phyloP scores from a whole-genome alignment of 2,888 invertebrate species.

The Hyles lineata region DNA sequence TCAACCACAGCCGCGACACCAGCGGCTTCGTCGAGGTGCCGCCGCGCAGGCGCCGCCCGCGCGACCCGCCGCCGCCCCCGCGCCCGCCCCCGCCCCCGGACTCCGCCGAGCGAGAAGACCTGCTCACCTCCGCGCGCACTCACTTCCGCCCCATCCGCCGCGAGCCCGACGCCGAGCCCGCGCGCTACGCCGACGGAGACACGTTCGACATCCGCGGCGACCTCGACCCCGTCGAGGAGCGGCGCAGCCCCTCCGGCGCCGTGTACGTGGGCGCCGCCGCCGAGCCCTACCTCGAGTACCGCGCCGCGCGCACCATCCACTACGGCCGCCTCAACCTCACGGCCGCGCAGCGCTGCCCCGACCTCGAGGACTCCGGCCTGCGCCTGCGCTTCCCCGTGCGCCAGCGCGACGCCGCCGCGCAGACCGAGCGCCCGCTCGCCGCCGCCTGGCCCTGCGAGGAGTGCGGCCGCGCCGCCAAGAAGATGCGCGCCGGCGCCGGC shows the following conservation, averaged over 20 bases:
- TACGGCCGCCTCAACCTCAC: constrained; percentile 71
- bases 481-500: constrained; percentile 67
- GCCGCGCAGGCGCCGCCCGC: constrained; percentile 83
- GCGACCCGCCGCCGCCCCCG: constrained; percentile 56
- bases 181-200: constrained; percentile 88
- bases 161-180: constrained; percentile 65
- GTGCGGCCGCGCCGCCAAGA: constrained; percentile 71
- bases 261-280: constrained; percentile 82
- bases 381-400: constrained; percentile 88
- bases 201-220: constrained; percentile 88
- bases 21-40: constrained; percentile 87
- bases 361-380: constrained; percentile 76
- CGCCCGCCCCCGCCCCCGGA: constrained; percentile 45
- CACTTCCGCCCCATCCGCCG: constrained; percentile 93
- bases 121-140: constrained; percentile 90
- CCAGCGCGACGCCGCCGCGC: constrained; percentile 66
- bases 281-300: constrained; percentile 83
- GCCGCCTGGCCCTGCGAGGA: constrained; percentile 64
- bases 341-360: constrained; percentile 67
- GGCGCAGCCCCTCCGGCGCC: constrained; percentile 87
- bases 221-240: constrained; percentile 87
- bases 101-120: constrained; percentile 83
- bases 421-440: constrained; percentile 60
- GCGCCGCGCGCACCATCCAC: constrained; percentile 69
- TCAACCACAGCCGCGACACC: constrained; percentile 86